Percentiles rank a stretch among this genome's conserved stretches.
These are phyloP conservation scores for Palaemon carinicauda DNA, from an alignment of 1,140 invertebrate species.

Conservation along the genomic window DNA sequence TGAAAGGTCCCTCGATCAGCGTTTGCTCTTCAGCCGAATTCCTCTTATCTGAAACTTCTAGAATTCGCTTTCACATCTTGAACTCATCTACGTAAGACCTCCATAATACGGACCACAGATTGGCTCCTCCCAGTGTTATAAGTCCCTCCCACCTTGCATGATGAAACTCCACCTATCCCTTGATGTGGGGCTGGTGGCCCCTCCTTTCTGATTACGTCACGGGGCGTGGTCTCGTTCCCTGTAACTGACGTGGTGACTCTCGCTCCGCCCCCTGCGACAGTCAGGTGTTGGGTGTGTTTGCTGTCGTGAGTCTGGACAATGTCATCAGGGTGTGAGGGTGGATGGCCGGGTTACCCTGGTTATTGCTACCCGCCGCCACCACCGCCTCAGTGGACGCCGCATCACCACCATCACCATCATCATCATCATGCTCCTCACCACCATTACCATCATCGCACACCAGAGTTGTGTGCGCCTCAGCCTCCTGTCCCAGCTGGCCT, in stretches of 20 bases:
- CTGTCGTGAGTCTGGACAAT: constrained; percentile 51
- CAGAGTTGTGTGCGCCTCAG: neutral
- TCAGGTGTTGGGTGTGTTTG: constrained; percentile 28
- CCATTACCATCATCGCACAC: neutral
- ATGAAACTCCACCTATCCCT: constrained; percentile 3
- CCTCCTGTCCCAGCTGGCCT: constrained; percentile 7
- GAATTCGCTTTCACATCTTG: no score
- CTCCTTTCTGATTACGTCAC: constrained; percentile 6
- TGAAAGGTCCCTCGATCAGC: no score
- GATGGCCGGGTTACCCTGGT: constrained; percentile 48
- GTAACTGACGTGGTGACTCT: neutral
- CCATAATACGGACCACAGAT: neutral
- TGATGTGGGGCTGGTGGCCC: neutral
- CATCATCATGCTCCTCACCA: constrained; percentile 9
- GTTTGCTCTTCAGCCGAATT: no score
- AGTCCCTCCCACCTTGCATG: neutral
- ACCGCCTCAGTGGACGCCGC: constrained; percentile 34
- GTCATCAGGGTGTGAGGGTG: constrained; percentile 55
- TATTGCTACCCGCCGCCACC: constrained; percentile 41
- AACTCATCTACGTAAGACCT: no score
- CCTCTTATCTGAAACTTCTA: no score
- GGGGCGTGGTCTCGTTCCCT: neutral
- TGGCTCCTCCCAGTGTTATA: neutral
- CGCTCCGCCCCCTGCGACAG: constrained; percentile 8
- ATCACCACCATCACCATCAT: constrained; percentile 37